Base-by-base conservation (phyloP, 2,888 invertebrate species). In the Nephrotoma appendiculata region DNA sequence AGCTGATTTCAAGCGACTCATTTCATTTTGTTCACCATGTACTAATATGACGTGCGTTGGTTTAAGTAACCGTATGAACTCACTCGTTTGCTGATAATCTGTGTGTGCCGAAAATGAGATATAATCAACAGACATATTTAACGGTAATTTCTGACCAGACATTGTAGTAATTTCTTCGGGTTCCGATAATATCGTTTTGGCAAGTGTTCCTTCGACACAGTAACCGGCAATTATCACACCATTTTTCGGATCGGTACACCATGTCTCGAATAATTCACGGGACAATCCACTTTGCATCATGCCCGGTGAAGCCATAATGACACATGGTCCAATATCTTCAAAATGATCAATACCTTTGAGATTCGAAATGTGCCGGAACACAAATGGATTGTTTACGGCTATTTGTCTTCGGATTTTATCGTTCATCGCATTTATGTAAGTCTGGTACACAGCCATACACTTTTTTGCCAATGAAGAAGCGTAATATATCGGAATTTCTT, bases 391-490 rank as follows among this genome's bases (percentile, higher is more conserved):
- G 91, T 98, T 98, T 88, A 99, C 96, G 0, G 98, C 98, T 90
- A 99, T 99, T 92, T 99, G 99, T 1, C 98, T 92, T 12, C 97
- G 94, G 89, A 99, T 99, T 90, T 96, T 95, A 89, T 99, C 98
- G 92, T 99, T 99, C 99, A 99, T 99, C 0, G 99, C 99, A 92
- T 99, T 99, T 3, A 99, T 96, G 91, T 99, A 99, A 0, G 99
- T 99, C 92, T 99, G 99, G 93, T 99, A 99, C 0, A 99, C 99
- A 87, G 98, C 97, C 99, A 99, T 99, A 90, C 99, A 99, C 91
- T 99, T 99, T 92, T 99, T 99, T 85, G 99, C 99, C 88, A 99
- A 93, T 0, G 99, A 98, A 0, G 99, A 99, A 9, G 99, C 99
- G 93, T 99, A 99, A 92, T 99, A 99, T 89, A 99, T 99, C 0